These are phyloP conservation scores for Sacculina carcini DNA, from an alignment of 2,888 invertebrate species.

Conservation along the genomic window DNA sequence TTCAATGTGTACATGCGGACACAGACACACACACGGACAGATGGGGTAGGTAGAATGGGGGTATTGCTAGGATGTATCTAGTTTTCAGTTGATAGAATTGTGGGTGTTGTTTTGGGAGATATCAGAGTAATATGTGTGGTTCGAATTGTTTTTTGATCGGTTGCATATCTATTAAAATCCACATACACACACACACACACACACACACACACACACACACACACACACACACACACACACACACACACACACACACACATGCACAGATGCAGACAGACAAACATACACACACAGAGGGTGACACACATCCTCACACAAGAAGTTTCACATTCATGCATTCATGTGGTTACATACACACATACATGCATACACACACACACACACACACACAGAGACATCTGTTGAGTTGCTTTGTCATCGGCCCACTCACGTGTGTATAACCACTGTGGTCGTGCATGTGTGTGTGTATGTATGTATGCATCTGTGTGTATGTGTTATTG, in stretches of 20 bases:
- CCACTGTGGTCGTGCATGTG: neutral
- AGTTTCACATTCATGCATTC: too few relatives aligned
- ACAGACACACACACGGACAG: too few relatives aligned
- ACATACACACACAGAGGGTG: neutral
- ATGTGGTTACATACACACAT: neutral
- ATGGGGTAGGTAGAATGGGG: too few relatives aligned
- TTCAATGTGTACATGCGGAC: too few relatives aligned
- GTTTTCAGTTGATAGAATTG: too few relatives aligned
- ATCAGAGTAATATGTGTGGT: too few relatives aligned
- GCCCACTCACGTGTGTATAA: neutral
- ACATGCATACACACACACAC: neutral
- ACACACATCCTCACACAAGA: neutral
- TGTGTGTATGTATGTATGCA: neutral
- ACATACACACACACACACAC: neutral
- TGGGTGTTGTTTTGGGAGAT: too few relatives aligned
- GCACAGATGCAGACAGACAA: neutral
- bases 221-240: neutral
- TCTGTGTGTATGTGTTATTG: too few relatives aligned
- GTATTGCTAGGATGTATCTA: too few relatives aligned
- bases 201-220: neutral
- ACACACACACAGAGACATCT: neutral
- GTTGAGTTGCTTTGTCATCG: neutral
- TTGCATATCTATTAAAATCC: neutral
- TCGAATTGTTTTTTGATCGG: too few relatives aligned
- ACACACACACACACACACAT: neutral